Evolutionary conservation across 1,140 invertebrate genomes (phyloP).

Genomic region (Vanessa tameamea): DNA sequence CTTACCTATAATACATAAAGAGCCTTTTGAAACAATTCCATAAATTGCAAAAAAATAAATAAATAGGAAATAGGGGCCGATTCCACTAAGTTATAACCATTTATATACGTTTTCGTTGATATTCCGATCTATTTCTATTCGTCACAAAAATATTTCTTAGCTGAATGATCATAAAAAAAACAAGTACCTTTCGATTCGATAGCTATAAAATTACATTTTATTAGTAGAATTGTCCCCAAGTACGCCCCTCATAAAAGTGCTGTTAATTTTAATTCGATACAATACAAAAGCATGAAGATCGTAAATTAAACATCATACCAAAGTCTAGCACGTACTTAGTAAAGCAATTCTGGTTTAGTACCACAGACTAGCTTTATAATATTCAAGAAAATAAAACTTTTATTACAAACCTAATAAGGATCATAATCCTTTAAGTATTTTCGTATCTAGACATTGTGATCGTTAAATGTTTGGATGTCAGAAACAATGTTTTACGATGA

Average conservation of each 20-base stretch:
- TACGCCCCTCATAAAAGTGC: not conserved
- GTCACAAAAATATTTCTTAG: too few relatives aligned
- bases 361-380: not conserved
- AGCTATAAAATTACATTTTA: too few relatives aligned
- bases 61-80: not conserved
- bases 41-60: not conserved
- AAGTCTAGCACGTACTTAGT: slow-evolving; percentile 26
- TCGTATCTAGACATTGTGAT: not conserved
- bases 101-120: too few relatives aligned
- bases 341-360: not conserved
- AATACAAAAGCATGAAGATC: slow-evolving; percentile 4
- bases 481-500: slow-evolving; percentile 10
- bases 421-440: not conserved
- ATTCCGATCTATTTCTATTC: too few relatives aligned
- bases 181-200: too few relatives aligned
- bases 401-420: not conserved
- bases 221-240: too few relatives aligned
- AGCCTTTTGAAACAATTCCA: too few relatives aligned
- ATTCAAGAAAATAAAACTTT: not conserved
- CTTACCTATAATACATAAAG: too few relatives aligned
- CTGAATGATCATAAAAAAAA: too few relatives aligned
- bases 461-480: not conserved
- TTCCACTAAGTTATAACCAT: too few relatives aligned
- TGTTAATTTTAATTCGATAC: not conserved
- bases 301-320: slow-evolving; percentile 23